These are phyloP conservation scores for Sesia bembeciformis DNA, from an alignment of 2,888 invertebrate genomes.

Conservation along the genomic window DNA sequence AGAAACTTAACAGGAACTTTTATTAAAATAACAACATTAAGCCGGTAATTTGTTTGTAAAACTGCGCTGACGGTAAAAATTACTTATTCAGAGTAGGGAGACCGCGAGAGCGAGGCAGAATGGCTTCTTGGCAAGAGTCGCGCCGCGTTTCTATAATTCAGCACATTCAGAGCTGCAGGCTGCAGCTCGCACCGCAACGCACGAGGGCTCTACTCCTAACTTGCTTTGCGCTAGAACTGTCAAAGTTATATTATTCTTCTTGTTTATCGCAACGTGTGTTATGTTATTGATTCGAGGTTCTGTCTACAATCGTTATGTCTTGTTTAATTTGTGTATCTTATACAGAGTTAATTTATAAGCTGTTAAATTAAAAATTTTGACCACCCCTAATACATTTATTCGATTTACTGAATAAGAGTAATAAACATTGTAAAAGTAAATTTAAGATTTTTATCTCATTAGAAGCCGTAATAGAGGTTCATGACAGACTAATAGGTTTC, in stretches of 20 bases:
- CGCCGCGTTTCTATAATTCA: conserved; percentile 60
- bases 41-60: conserved; percentile 72
- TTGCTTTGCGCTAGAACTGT: not conserved
- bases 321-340: too few relatives aligned
- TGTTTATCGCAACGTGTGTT: too few relatives aligned
- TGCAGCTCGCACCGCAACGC: conserved; percentile 7
- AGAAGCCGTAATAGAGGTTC: conserved; percentile 5
- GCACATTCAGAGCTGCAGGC: conserved; percentile 15
- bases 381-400: too few relatives aligned
- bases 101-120: conserved; percentile 41
- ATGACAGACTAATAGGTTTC: conserved; percentile 41
- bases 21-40: conserved; percentile 71
- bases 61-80: conserved; percentile 69
- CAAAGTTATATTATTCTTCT: not conserved
- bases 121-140: conserved; percentile 47
- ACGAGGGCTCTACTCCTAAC: not conserved
- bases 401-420: too few relatives aligned
- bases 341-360: too few relatives aligned
- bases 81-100: conserved; percentile 63
- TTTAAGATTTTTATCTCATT: not conserved
- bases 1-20: conserved; percentile 59
- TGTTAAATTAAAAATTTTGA: too few relatives aligned
- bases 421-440: not conserved
- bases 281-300: too few relatives aligned
- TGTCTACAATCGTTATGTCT: too few relatives aligned